Percentiles rank a stretch among this genome's conserved stretches.
Conservation (phyloP, 2,888 invertebrate species). For the Drosophila vallismaia region DNA sequence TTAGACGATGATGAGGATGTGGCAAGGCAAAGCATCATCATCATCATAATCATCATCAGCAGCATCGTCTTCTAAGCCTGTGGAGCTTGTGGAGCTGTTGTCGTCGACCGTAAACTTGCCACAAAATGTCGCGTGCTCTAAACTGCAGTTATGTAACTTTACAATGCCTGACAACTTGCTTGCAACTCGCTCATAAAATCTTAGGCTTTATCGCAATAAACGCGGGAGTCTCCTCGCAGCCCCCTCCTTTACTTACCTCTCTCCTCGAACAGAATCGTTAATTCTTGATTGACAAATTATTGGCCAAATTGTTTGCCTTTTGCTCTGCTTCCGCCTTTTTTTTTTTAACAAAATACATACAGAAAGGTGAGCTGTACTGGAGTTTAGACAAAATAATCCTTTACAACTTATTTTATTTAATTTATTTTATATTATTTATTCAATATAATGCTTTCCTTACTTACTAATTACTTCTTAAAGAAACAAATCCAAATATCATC, state of each 20-base stretch:
- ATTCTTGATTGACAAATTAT: constrained; percentile 51
- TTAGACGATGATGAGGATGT: constrained; percentile 11
- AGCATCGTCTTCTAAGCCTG: constrained; percentile 13
- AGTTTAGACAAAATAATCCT: neutral
- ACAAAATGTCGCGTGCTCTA: constrained; percentile 78
- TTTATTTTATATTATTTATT: neutral
- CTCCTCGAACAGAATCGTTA: constrained; percentile 12
- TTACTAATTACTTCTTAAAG: no score
- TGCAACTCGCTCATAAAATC: constrained; percentile 62
- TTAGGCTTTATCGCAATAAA: constrained; percentile 63
- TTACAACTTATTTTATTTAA: no score
- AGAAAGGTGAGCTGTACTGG: constrained; percentile 4
- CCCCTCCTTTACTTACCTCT: neutral
- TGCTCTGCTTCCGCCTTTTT: constrained; percentile 33
- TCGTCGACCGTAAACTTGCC: constrained; percentile 74
- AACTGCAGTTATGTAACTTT: constrained; percentile 79
- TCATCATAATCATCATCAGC: constrained; percentile 16
- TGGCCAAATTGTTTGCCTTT: constrained; percentile 42
- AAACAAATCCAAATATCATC: no score
- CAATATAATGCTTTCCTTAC: neutral
- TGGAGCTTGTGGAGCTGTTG: constrained; percentile 7
- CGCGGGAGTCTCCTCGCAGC: constrained; percentile 6
- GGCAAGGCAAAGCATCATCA: neutral
- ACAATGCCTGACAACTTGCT: constrained; percentile 73
- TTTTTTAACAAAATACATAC: neutral